A percentile compares a stretch with the other conserved stretches of the same genome.
These are phyloP conservation scores for Carettochelys insculpta DNA, from an alignment of 2,113 vertebrate genomes.

Conservation along the genomic window DNA sequence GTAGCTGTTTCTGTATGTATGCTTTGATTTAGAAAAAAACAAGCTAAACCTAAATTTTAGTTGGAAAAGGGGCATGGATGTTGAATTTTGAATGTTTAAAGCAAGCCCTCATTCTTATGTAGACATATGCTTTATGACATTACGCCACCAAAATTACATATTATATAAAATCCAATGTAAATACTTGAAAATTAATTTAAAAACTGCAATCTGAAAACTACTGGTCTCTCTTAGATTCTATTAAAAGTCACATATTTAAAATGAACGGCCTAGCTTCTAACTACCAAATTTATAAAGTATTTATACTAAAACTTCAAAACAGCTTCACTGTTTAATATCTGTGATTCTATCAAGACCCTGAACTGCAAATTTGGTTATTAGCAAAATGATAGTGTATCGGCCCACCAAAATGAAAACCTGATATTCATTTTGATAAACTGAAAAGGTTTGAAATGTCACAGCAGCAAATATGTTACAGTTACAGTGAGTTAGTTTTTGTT, in stretches of 20 bases:
- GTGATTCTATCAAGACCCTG: slow-evolving; percentile 89
- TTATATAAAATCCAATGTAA: slow-evolving; percentile 68
- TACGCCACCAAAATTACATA: slow-evolving; percentile 64
- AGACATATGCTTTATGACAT: slow-evolving; percentile 64
- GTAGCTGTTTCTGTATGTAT: slow-evolving; percentile 45
- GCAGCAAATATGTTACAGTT: slow-evolving; percentile 89
- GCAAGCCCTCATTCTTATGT: slow-evolving; percentile 65
- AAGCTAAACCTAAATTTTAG: slow-evolving; percentile 60
- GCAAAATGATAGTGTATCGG: slow-evolving; percentile 85
- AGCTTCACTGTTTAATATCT: slow-evolving; percentile 84
- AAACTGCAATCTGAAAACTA: slow-evolving; percentile 78
- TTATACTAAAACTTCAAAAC: slow-evolving; percentile 85
- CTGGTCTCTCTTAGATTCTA: slow-evolving; percentile 76
- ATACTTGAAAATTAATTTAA: slow-evolving; percentile 72
- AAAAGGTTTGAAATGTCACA: slow-evolving; percentile 83
- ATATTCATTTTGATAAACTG: slow-evolving; percentile 83
- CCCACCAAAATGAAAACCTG: slow-evolving; percentile 77
- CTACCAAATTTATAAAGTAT: slow-evolving; percentile 80
- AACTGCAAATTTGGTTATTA: slow-evolving; percentile 96
- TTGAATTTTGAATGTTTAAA: slow-evolving; percentile 61
- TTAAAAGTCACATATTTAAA: slow-evolving; percentile 72
- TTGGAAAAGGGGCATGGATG: slow-evolving; percentile 65
- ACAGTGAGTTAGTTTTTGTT: slow-evolving; percentile 78
- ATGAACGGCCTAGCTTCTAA: slow-evolving; percentile 78
- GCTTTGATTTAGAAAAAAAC: slow-evolving; percentile 42